Evolutionary conservation across 2,888 invertebrate genomes (phyloP), one percentile per base, ranked within the genome.

Genomic region (Ceriagrion tenellum): DNA sequence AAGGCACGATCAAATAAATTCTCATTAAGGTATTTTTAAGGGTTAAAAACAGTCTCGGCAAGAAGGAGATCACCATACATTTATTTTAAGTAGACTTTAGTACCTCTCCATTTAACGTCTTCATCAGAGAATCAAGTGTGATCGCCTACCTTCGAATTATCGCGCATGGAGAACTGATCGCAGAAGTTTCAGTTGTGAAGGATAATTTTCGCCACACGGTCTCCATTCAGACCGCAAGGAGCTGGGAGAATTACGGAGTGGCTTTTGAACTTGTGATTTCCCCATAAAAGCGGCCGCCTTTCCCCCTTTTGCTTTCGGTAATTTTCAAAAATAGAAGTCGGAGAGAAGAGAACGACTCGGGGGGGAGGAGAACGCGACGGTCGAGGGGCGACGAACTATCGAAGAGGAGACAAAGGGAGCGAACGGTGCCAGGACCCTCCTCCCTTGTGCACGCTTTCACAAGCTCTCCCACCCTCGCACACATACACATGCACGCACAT

Each of bases 401-500:
- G n/a, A n/a, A n/a, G 23, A 23, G 56, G 63, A 91, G 91, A 91
- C 91, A 91, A 91, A 59, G 91, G 91, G 63, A 63, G 40, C 91
- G 23, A 13, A 47, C 91, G 63, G 91, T 91, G 91, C 91, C 91
- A 91, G 91, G 40, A 59, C 8, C 69, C 59, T 59, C 18, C 69
- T 16, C 81, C 3, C 13, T n/a, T n/a, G n/a, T 35, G 35, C 30
- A 91, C 59, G 63, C 81, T 69, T 30, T 23, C 59, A 55, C 26
- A 23, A 90, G n/a, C 20, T 26, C 20, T 69, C 20, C 1, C 20
- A 69, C 69, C 23, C 8, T 26, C 20, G n/a, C n/a, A n/a, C n/a
- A n/a, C n/a, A n/a, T n/a, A 81, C n/a, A n/a, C n/a, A n/a, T n/a
- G n/a, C n/a, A n/a, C n/a, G 8, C 47, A 47, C 47, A 47, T 4